Evolutionary conservation across 2,797 vertebrate genomes (phyloP).

Genomic region (Catamblyrhynchus diadema): DNA sequence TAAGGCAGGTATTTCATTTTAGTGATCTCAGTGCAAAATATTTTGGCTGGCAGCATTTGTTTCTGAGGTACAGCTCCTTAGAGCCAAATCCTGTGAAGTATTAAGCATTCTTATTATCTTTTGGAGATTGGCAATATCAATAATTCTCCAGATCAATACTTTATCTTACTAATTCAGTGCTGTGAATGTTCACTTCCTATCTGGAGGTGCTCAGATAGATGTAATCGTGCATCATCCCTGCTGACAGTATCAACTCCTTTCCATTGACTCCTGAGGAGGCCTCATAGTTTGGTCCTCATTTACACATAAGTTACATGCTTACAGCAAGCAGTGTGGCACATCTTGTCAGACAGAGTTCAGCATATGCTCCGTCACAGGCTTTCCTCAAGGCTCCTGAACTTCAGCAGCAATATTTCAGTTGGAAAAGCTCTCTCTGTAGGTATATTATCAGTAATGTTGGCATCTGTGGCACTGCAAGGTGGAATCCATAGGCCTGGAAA

Average conservation of each 20-base stretch:
- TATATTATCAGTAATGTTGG: neutral
- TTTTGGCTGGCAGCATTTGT: neutral
- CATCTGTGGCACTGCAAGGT: accelerated
- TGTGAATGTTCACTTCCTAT: neutral
- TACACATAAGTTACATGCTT: neutral
- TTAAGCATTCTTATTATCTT: neutral
- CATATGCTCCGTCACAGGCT: neutral
- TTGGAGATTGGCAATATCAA: neutral
- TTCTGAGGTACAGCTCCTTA: neutral
- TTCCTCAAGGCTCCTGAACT: neutral
- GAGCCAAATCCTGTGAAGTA: neutral
- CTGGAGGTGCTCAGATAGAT: neutral
- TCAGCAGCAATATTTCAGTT: neutral
- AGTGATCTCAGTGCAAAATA: neutral
- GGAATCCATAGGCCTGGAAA: neutral
- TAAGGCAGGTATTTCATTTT: neutral
- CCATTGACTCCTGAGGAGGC: neutral
- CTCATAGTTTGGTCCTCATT: neutral
- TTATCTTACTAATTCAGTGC: neutral
- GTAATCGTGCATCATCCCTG: neutral
- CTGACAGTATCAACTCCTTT: neutral
- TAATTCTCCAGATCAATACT: neutral
- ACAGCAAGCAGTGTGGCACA: neutral
- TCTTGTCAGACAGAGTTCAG: neutral
- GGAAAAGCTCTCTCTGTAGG: neutral